Evolutionary conservation across 2,888 invertebrate species (phyloP).

Genomic region (Sminthurides aquaticus): DNA sequence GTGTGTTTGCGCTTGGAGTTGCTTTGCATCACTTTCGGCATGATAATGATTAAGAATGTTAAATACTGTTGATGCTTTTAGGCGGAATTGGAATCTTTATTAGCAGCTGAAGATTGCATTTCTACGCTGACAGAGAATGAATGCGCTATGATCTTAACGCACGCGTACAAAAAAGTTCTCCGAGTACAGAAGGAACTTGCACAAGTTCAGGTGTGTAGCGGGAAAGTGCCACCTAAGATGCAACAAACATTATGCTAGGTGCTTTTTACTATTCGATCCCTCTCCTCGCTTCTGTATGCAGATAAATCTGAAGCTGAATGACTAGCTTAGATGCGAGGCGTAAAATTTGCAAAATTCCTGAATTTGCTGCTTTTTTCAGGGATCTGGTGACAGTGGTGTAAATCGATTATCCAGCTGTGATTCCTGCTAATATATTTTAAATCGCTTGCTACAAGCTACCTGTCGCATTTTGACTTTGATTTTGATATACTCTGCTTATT

Average conservation of each 20-base stretch:
- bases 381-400: conserved; percentile 11
- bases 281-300: conserved; percentile 1
- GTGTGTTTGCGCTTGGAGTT: too few relatives aligned
- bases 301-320: conserved; percentile 3
- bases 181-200: conserved; percentile 41
- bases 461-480: too few relatives aligned
- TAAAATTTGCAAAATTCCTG: too few relatives aligned
- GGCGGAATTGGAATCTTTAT: conserved; percentile 38
- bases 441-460: too few relatives aligned
- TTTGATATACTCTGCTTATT: too few relatives aligned
- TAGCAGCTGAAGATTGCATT: conserved; percentile 31
- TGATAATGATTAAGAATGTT: neutral
- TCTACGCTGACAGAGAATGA: conserved; percentile 36
- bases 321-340: too few relatives aligned
- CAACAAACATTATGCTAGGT: conserved; percentile 32
- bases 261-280: conserved; percentile 9
- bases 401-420: too few relatives aligned
- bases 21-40: too few relatives aligned
- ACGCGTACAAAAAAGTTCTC: conserved; percentile 43
- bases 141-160: conserved; percentile 38
- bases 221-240: conserved; percentile 30
- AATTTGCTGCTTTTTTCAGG: conserved; percentile 16
- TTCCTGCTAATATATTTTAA: too few relatives aligned
- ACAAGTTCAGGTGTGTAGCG: conserved; percentile 31
- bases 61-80: conserved; percentile 5